A percentile compares a stretch with the other conserved stretches of the same genome.
Evolutionary conservation across 1,140 invertebrate genomes (phyloP).

Genomic region (Octopus sinensis): DNA sequence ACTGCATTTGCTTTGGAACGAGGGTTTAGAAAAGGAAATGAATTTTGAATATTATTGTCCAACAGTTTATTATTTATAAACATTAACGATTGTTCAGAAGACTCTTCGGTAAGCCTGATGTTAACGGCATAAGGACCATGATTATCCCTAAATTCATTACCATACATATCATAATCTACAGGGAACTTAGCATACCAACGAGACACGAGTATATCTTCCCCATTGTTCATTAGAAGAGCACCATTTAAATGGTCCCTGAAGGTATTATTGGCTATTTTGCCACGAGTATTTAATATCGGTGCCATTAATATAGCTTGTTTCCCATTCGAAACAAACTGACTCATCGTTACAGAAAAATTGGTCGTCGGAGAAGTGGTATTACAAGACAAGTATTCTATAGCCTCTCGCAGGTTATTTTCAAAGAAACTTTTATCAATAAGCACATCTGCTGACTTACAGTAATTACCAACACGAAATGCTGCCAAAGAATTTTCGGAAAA

Average conservation of each 20-base stretch:
- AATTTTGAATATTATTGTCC: conserved; percentile 83
- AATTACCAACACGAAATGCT: conserved; percentile 53
- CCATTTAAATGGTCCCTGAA: conserved; percentile 80
- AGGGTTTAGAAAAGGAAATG: conserved; percentile 74
- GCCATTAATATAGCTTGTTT: conserved; percentile 51
- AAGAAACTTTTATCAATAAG: conserved; percentile 51
- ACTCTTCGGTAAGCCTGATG: conserved; percentile 82
- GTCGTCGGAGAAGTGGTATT: conserved; percentile 40
- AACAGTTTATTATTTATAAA: conserved; percentile 87
- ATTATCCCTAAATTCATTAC: conserved; percentile 87
- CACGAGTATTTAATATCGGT: conserved; percentile 52
- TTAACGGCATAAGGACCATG: conserved; percentile 82
- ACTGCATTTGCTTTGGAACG: conserved; percentile 79
- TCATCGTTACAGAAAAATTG: conserved; percentile 53
- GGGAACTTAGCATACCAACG: conserved; percentile 51
- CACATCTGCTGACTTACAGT: conserved; percentile 44
- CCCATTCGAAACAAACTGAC: conserved; percentile 46
- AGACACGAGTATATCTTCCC: conserved; percentile 60
- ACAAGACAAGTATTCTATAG: conserved; percentile 53
- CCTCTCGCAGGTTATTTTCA: conserved; percentile 44
- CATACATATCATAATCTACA: conserved; percentile 69
- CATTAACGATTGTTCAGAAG: conserved; percentile 72
- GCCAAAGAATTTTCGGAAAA: conserved; percentile 50
- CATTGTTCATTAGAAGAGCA: conserved; percentile 84
- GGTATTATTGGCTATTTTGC: conserved; percentile 66